Evolutionary conservation across 2,888 invertebrate species (phyloP).

Genomic region (Ptychoptera albimana): DNA sequence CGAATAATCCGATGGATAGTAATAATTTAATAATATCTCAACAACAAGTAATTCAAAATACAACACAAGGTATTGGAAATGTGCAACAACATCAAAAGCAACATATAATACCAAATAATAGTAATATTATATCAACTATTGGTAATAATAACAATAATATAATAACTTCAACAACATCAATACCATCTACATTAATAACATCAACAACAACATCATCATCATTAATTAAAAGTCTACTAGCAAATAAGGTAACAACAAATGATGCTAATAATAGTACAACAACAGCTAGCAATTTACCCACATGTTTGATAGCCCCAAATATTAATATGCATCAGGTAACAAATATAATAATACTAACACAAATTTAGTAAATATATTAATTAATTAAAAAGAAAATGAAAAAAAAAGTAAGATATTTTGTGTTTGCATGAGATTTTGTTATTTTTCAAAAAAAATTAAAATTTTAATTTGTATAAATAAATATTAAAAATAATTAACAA

Average conservation of each 20-base stretch:
- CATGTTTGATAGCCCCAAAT: conserved; percentile 18
- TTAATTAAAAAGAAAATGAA: background rate
- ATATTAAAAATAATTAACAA: no score
- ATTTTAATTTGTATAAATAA: no score
- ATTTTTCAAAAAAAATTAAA: no score
- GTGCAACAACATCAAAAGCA: conserved; percentile 17
- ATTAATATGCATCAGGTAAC: conserved; percentile 22
- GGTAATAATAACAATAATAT: conserved; percentile 10
- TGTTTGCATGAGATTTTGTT: no score
- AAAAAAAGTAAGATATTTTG: background rate
- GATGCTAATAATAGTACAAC: conserved; percentile 10
- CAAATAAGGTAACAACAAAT: conserved; percentile 63
- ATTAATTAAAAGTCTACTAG: conserved; percentile 83
- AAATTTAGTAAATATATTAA: background rate
- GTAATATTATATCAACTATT: conserved; percentile 8
- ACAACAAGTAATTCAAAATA: background rate
- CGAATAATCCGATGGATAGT: no score
- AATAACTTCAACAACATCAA: conserved; percentile 6
- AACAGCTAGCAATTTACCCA: conserved; percentile 4
- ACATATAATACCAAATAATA: conserved; percentile 12
- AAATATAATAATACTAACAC: conserved; percentile 10
- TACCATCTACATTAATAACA: background rate
- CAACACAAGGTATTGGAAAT: conserved; percentile 12
- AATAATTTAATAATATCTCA: background rate
- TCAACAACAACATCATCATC: conserved; percentile 42